Evolutionary conservation across 2,888 invertebrate genomes (phyloP).

Genomic region (Seladonia tumulorum): DNA sequence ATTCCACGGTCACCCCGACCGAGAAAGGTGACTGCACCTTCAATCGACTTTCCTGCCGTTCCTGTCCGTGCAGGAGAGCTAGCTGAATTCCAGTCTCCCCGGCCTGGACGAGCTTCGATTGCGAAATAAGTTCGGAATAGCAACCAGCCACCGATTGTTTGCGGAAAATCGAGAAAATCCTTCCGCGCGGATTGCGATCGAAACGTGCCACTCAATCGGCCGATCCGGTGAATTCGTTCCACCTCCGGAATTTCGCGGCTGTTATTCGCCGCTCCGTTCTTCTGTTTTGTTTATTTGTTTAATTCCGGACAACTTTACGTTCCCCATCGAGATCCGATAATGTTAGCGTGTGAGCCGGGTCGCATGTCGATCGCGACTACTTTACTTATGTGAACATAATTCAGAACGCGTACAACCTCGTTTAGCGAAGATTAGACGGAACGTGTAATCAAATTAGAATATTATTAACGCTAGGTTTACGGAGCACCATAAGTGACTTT

Average conservation of each 20-base stretch:
- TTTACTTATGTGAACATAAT: not conserved
- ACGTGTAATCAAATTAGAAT: not conserved
- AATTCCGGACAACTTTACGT: not conserved
- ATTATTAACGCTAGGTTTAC: not conserved
- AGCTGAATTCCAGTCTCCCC: slow-evolving; percentile 59
- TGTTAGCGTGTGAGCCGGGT: slow-evolving; percentile 1
- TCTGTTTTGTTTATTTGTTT: not conserved
- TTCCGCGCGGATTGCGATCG: slow-evolving; percentile 14
- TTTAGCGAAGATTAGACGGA: not conserved
- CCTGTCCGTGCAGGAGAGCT: slow-evolving; percentile 66
- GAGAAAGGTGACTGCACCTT: slow-evolving; percentile 80
- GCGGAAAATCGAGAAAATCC: slow-evolving; percentile 19
- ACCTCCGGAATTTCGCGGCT: not conserved
- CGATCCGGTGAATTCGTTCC: not conserved
- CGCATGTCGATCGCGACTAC: not conserved
- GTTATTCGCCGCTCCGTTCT: not conserved
- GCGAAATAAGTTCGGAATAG: slow-evolving; percentile 36
- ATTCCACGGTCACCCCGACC: slow-evolving; percentile 74
- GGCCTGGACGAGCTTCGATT: slow-evolving; percentile 45
- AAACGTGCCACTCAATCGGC: not conserved
- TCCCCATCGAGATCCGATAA: not conserved
- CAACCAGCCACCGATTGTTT: slow-evolving; percentile 31
- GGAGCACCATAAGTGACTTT: not conserved
- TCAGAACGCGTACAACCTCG: not conserved
- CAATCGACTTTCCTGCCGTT: slow-evolving; percentile 66